A percentile compares a stretch with the other conserved stretches of the same genome.
Conservation (phyloP, 2,888 invertebrate genomes). For the Polyommatus icarus region DNA sequence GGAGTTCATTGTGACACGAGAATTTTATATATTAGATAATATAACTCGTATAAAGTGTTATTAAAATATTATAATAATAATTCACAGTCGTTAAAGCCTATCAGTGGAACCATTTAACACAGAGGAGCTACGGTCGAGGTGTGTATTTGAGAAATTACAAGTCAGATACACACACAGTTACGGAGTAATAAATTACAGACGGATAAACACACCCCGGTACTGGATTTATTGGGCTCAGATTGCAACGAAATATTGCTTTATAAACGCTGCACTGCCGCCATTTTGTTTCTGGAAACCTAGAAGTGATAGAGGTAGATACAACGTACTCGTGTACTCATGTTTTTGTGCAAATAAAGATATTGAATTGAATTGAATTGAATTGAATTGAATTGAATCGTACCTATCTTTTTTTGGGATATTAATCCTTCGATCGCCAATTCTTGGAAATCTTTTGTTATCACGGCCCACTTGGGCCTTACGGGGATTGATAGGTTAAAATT, state of each 20-base stretch:
- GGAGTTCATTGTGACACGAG: too few relatives aligned
- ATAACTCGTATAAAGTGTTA: too few relatives aligned
- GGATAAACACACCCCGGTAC: constrained; percentile 58
- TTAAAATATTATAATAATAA: background rate
- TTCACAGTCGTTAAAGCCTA: constrained; percentile 8
- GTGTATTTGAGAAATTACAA: constrained; percentile 66
- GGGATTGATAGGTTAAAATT: too few relatives aligned
- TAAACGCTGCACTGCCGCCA: constrained; percentile 13
- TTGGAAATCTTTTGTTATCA: too few relatives aligned
- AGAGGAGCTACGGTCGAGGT: constrained; percentile 23
- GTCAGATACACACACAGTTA: constrained; percentile 70
- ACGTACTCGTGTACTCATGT: too few relatives aligned
- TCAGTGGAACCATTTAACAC: constrained; percentile 17
- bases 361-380: too few relatives aligned
- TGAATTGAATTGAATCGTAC: too few relatives aligned
- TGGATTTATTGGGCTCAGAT: constrained; percentile 37
- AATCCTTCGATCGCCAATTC: too few relatives aligned
- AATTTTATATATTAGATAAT: too few relatives aligned
- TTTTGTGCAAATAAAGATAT: too few relatives aligned
- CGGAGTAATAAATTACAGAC: constrained; percentile 65
- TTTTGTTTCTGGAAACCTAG: background rate
- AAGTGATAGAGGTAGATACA: background rate
- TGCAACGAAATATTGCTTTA: constrained; percentile 27
- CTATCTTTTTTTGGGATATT: too few relatives aligned
- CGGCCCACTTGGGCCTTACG: too few relatives aligned